Evolutionary conservation across 2,113 vertebrate species (phyloP).

Genomic region (Leptobrachium leishanense): DNA sequence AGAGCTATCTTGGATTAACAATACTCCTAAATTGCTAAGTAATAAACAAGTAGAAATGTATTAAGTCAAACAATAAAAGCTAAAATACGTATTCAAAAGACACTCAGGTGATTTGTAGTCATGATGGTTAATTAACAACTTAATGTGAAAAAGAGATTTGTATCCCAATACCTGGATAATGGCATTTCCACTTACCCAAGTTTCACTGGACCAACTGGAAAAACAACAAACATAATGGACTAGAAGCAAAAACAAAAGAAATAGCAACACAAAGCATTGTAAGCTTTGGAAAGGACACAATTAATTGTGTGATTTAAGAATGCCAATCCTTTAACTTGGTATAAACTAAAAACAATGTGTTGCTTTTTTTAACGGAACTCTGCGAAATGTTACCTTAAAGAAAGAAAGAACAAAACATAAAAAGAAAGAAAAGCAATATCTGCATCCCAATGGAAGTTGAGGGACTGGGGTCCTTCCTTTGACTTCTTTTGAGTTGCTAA

Average conservation of each 20-base stretch:
- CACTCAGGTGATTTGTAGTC: neutral
- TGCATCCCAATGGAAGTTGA: neutral
- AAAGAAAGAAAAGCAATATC: neutral
- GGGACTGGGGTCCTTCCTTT: conserved; percentile 43
- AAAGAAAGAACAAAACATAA: neutral
- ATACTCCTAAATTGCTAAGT: too few relatives aligned
- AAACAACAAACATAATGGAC: neutral
- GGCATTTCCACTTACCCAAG: neutral
- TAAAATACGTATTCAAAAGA: neutral
- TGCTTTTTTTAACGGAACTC: neutral
- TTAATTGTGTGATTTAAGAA: too few relatives aligned
- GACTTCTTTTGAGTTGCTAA: conserved; percentile 74
- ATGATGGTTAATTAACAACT: conserved; percentile 14
- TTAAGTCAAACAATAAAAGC: neutral
- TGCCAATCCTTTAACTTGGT: too few relatives aligned
- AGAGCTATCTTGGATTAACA: too few relatives aligned
- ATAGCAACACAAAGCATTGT: too few relatives aligned
- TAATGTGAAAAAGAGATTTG: conserved; percentile 25
- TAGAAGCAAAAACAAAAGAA: too few relatives aligned
- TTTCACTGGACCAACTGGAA: neutral
- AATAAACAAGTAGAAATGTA: too few relatives aligned
- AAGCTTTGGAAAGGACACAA: too few relatives aligned
- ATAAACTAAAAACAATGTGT: neutral
- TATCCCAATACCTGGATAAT: conserved; percentile 14
- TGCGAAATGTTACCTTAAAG: neutral